Evolutionary conservation across 2,888 invertebrate genomes (phyloP).

Genomic region (Melinopterus prodromus): DNA sequence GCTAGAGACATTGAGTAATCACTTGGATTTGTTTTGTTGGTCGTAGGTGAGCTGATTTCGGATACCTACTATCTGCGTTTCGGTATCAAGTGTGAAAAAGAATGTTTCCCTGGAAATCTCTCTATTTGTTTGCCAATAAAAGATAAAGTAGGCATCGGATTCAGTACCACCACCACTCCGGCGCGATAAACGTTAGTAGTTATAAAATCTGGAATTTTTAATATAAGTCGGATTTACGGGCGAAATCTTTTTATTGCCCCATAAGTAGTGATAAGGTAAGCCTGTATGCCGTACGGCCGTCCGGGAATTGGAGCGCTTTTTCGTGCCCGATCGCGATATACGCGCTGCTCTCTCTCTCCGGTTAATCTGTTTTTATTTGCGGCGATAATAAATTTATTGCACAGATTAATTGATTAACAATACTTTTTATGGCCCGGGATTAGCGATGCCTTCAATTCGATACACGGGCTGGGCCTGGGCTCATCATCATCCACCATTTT

Average conservation of each 20-base stretch:
- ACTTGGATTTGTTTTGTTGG: background rate
- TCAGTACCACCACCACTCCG: background rate
- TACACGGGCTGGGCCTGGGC: conserved; percentile 22
- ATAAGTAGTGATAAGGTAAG: conserved; percentile 33
- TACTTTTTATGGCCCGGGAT: conserved; percentile 36
- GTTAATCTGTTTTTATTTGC: conserved; percentile 39
- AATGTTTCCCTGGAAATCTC: conserved; percentile 27
- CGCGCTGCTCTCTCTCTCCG: background rate
- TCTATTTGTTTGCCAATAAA: conserved; percentile 37
- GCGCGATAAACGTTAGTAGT: conserved; percentile 22
- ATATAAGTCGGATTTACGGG: conserved; percentile 30
- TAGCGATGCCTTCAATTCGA: conserved; percentile 36
- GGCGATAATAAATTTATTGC: conserved; percentile 39
- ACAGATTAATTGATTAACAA: conserved; percentile 40
- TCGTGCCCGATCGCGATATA: conserved; percentile 9
- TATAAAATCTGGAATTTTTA: conserved; percentile 39
- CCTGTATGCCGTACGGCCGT: background rate
- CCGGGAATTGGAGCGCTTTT: conserved; percentile 20
- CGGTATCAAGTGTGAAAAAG: background rate
- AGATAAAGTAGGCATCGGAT: conserved; percentile 18
- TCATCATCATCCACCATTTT: conserved; percentile 5
- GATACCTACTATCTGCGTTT: background rate
- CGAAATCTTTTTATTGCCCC: conserved; percentile 37
- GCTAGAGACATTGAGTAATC: background rate
- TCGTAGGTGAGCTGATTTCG: background rate